Evolutionary conservation across 2,113 vertebrate species (phyloP), one percentile per base, ranked within the genome.

Genomic region (Strigops habroptila): DNA sequence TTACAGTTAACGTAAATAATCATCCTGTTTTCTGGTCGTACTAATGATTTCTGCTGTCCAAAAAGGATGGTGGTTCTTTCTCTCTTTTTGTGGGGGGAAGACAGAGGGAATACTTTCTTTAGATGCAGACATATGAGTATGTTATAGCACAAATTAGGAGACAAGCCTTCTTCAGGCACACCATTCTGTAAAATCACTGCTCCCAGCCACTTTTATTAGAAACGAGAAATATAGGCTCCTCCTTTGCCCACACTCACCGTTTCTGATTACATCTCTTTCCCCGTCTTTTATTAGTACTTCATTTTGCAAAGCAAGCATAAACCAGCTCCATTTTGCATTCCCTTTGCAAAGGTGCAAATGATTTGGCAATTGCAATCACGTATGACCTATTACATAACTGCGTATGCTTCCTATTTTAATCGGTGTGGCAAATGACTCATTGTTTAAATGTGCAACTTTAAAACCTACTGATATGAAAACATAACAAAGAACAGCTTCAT

Each of bases 41-140:
- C 12, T 27, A 43, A 49, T 11, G 5, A 70, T 59, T 81, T 87
- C 19, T 51, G 10, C 10, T 70, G 27, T 57, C 28, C 23, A 37
- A 14, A 68, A 71, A 31, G 14, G 14, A 52, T 37, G 67, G 31
- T 21, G 8, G 14, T 14, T 76, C 37, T 46, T 55, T 25, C 41
- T 65, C 27, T 67, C 19, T 39, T 18, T 75, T 39, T 44, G 8
- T 18, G 0, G 1, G 8, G 41, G 0, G 0, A 51, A 37, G 10
- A 2, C 22, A 4, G 17, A 10, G 7, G 9, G 8, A 78, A 69
- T 55, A n/a, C 2, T 18, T 88, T 88, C 63, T 73, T 60, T 37
- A 74, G 53, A 65, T 64, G 16, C 6, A 59, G 2, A 10, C 4
- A 2, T 43, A 25, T 6, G 23, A 39, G 4, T 35, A 46, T 24